phyloP scores from a whole-genome alignment of 2,113 vertebrate species.

The Alexandromys fortis region DNA sequence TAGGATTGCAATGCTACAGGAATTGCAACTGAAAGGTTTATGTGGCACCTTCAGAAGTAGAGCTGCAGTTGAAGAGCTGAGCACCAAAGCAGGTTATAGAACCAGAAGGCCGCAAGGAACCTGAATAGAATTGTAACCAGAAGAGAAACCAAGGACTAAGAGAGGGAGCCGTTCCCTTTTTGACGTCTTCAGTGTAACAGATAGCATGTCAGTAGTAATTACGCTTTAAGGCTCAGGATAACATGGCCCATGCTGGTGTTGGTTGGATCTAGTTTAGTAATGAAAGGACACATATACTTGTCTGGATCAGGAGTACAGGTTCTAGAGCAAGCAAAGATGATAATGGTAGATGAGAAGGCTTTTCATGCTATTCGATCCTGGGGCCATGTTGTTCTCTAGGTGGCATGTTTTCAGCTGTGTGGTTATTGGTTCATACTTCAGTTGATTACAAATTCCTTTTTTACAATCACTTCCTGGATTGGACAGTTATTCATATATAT shows the following conservation, averaged over 20 bases:
- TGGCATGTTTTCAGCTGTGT: accelerated
- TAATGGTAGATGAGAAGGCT: neutral
- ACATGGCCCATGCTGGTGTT: accelerated
- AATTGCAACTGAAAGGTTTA: neutral
- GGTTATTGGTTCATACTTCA: neutral
- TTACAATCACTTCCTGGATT: neutral
- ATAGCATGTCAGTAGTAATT: neutral
- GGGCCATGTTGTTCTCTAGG: accelerated
- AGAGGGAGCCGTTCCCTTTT: neutral
- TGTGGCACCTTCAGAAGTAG: neutral
- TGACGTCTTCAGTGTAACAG: neutral
- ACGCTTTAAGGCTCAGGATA: neutral
- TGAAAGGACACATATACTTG: neutral
- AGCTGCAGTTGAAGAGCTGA: neutral
- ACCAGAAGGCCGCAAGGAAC: neutral
- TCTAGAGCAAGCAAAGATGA: neutral
- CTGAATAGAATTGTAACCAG: neutral
- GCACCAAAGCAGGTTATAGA: neutral
- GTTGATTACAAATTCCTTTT: neutral
- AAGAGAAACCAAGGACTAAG: neutral
- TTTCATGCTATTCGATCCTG: neutral
- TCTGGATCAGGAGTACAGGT: neutral
- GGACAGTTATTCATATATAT: no score
- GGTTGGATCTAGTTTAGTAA: no score
- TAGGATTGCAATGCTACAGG: no score